phyloP scores from a whole-genome alignment of 2,888 invertebrate species.

The Lycophotia porphyrea region DNA sequence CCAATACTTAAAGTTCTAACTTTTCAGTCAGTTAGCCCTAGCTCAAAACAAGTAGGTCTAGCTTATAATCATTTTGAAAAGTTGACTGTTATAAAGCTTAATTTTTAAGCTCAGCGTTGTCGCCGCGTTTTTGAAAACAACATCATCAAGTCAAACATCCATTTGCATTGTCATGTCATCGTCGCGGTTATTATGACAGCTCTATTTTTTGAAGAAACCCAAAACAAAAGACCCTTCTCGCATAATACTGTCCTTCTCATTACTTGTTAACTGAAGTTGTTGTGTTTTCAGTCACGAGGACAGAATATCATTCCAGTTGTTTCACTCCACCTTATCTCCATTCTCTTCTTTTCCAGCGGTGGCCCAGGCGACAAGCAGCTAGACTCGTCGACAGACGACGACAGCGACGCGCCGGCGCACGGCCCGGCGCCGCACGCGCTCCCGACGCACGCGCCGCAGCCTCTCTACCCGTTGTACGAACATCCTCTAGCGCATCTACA shows the following conservation, averaged over 20 bases:
- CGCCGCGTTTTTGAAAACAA: not conserved
- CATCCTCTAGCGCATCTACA: constrained; percentile 86
- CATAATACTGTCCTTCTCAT: not conserved
- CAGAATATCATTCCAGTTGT: not conserved
- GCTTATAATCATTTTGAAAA: not conserved
- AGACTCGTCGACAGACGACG: constrained; percentile 86
- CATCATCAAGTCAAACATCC: not conserved
- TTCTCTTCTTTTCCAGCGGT: constrained; percentile 76
- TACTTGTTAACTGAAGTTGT: not conserved
- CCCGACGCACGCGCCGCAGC: constrained; percentile 77
- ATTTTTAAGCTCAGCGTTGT: not conserved
- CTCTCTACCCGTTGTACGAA: constrained; percentile 85
- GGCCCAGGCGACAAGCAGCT: constrained; percentile 85
- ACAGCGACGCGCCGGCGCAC: constrained; percentile 82
- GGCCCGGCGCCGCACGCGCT: constrained; percentile 70
- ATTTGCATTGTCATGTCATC: not conserved
- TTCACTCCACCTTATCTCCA: not conserved
- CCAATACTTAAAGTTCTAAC: too few species aligned
- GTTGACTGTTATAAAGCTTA: not conserved
- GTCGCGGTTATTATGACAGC: not conserved
- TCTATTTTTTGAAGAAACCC: not conserved
- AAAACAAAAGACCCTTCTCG: not conserved
- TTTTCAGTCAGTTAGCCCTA: not conserved
- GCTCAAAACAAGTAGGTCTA: not conserved
- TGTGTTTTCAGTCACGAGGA: not conserved